These are phyloP conservation scores for Erethizon dorsatum DNA, from an alignment of 2,797 vertebrate species.

Conservation along the genomic window DNA sequence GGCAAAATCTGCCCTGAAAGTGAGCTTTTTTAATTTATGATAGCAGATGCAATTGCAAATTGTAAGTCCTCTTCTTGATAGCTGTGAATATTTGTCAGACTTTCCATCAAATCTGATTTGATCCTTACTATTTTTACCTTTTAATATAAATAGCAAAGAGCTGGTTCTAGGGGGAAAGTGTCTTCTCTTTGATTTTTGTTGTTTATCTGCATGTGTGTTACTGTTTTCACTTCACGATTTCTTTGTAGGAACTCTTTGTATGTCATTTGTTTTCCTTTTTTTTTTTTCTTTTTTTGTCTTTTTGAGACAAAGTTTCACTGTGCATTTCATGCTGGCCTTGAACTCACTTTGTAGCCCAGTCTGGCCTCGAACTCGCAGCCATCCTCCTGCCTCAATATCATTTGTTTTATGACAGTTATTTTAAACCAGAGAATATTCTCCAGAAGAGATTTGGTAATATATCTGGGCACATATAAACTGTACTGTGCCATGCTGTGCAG, in stretches of 20 bases:
- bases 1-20: neutral
- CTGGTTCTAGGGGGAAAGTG: neutral
- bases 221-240: slow-evolving; percentile 12
- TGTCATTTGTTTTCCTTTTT: neutral
- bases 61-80: neutral
- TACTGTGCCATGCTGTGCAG: neutral
- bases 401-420: slow-evolving; percentile 21
- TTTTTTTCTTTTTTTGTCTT: neutral
- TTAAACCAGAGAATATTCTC: neutral
- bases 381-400: neutral
- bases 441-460: neutral
- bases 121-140: slow-evolving; percentile 3
- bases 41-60: neutral
- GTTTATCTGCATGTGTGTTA: neutral
- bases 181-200: neutral
- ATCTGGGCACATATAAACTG: neutral
- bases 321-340: neutral
- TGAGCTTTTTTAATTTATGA: neutral
- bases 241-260: slow-evolving; percentile 36
- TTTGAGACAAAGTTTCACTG: neutral
- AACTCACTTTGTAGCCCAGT: neutral
- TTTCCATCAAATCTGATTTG: slow-evolving; percentile 40
- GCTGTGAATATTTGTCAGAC: neutral
- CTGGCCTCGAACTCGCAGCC: neutral
- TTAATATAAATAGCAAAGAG: neutral